phyloP scores from a whole-genome alignment of 1,140 invertebrate genomes.

The Formica selysi region DNA sequence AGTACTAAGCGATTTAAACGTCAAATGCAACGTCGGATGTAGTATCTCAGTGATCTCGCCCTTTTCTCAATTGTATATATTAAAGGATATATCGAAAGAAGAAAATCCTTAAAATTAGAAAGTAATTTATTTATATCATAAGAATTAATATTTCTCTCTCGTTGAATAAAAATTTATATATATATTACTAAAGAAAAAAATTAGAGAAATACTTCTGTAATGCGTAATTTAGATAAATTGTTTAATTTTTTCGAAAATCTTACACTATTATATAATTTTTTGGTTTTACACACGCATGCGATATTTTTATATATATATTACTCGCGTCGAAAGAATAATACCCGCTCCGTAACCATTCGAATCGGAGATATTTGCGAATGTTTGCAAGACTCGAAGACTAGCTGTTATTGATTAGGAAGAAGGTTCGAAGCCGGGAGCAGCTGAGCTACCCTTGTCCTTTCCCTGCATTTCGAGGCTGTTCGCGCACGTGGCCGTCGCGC shows the following conservation, averaged over 20 bases:
- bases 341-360: neutral
- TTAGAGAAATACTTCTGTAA: neutral
- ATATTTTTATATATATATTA: neutral
- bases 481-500: slow-evolving; percentile 75
- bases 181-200: neutral
- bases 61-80: neutral
- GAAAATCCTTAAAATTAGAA: neutral
- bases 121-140: neutral
- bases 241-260: neutral
- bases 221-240: neutral
- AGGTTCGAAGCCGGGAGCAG: slow-evolving; percentile 69
- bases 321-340: neutral
- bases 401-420: slow-evolving; percentile 73
- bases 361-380: neutral
- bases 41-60: neutral
- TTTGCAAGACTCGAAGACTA: slow-evolving; percentile 55
- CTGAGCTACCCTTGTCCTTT: slow-evolving; percentile 73
- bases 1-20: neutral
- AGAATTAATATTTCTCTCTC: neutral
- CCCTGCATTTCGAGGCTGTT: slow-evolving; percentile 62
- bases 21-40: neutral
- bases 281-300: neutral
- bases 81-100: neutral
- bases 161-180: neutral
- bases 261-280: no score